phyloP scores from a whole-genome alignment of 2,797 vertebrate species.

The Hirundo rustica region DNA sequence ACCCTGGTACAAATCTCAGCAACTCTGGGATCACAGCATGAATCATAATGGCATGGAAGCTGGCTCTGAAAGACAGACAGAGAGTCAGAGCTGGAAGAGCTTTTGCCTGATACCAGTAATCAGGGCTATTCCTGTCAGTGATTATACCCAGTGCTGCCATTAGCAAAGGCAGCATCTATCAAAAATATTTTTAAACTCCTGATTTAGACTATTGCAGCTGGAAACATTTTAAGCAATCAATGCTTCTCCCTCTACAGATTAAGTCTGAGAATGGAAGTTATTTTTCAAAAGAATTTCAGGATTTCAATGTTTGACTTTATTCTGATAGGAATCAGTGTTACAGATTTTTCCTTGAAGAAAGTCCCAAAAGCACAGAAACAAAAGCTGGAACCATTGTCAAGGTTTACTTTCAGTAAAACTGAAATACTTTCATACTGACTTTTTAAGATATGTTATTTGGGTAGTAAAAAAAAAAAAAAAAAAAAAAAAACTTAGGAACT shows the following conservation, averaged over 20 bases:
- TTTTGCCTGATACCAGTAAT: constrained; percentile 28
- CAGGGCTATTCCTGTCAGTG: constrained; percentile 45
- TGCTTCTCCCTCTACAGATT: neutral
- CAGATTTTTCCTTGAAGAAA: constrained; percentile 2
- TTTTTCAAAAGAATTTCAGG: constrained; percentile 13
- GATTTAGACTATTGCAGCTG: constrained; percentile 52
- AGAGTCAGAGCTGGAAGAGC: constrained; percentile 15
- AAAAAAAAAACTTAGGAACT: neutral
- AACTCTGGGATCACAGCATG: neutral
- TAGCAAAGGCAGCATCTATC: constrained; percentile 1
- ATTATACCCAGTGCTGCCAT: constrained; percentile 38
- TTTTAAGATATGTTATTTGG: neutral
- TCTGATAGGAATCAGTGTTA: neutral
- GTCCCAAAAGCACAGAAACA: neutral
- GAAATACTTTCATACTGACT: neutral
- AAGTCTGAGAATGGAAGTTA: neutral
- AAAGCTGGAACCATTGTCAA: neutral
- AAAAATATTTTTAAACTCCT: constrained; percentile 44
- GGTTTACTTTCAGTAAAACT: neutral
- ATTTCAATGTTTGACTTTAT: neutral
- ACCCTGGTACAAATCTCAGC: neutral
- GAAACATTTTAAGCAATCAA: constrained; percentile 38
- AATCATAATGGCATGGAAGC: neutral
- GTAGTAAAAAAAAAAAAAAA: neutral
- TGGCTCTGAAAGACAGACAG: neutral